Evolutionary conservation across 2,888 invertebrate species (phyloP), one percentile per base, ranked within the genome.

Genomic region (Dendrolimus houi): DNA sequence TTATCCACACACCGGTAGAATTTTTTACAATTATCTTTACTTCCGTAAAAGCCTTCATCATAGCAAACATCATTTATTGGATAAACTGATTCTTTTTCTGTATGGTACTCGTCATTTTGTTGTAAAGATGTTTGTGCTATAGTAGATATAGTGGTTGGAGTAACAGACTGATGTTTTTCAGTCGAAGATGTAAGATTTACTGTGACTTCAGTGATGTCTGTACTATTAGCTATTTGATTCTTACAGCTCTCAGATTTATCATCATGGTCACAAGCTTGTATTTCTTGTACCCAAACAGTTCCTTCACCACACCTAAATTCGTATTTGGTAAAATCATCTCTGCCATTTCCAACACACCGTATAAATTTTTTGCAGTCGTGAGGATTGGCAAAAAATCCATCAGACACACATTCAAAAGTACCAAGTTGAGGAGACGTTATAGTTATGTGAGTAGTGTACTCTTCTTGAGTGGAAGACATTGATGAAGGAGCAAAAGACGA

Each of bases 301-400:
- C 93, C 94, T 59, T 92, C 91, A 0, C 93, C 93, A 68, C 95
- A 95, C 56, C 85, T 79, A 67, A 94, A 94, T 55, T 93, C 92
- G 67, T 92, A 92, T 68, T 90, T 92, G 1, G 79, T 89, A 58
- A 77, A 91, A 17, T 83, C 85, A 41, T 85, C 85, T 14, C 85
- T 79, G 1, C 85, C 92, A 59, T 89, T 85, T 55, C 80, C 76
- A 0, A 93, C 93, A 73, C 96, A 96, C 59, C 96, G 91, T 74
- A 95, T 94, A 83, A 96, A 96, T 72, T 94, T 94, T 56, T 88
- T 93, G 68, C 96, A 96, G 72, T 95, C 92, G 57, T 87, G 83
- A 17, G 92, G 86, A 80, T 96, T 92, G 40, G 93, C 92, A 75
- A 93, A 92, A 77, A 94, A 96, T 59, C 95, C 96, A 76, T 94